Evolutionary conservation across 2,113 vertebrate species (phyloP).

Genomic region (Perca fluviatilis): DNA sequence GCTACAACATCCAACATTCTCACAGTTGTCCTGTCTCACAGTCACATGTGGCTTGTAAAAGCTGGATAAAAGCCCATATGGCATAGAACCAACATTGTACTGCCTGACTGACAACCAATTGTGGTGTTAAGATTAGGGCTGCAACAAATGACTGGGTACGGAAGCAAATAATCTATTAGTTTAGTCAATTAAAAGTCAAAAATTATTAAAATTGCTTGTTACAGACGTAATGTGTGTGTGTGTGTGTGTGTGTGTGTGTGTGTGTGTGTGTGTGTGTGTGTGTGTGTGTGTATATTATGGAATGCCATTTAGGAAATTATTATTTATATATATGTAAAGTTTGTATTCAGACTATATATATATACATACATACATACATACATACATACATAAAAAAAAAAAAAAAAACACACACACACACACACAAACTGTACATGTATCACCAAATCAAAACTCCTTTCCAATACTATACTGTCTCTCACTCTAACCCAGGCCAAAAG

Average conservation of each 20-base stretch:
- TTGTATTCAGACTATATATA: too few species aligned
- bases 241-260: too few species aligned
- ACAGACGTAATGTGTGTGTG: too few species aligned
- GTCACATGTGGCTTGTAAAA: constrained; percentile 53
- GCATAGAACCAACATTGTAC: constrained; percentile 33
- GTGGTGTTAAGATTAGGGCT: constrained; percentile 25
- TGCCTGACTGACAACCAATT: constrained; percentile 33
- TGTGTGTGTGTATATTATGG: too few species aligned
- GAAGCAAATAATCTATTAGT: not conserved
- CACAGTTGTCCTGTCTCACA: constrained; percentile 9
- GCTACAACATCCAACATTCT: constrained; percentile 38
- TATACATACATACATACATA: not conserved
- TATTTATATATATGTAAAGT: too few species aligned
- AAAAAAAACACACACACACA: not conserved
- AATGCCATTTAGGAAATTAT: too few species aligned
- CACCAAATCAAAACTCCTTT: constrained; percentile 10
- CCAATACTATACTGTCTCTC: not conserved
- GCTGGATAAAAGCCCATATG: constrained; percentile 54
- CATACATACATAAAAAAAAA: not conserved
- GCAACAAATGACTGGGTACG: constrained; percentile 14
- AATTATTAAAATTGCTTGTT: too few species aligned
- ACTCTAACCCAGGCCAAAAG: constrained; percentile 18
- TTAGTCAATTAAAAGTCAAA: not conserved
- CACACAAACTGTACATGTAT: not conserved
- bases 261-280: too few species aligned